Base-by-base conservation (phyloP, 2,113 vertebrate genomes). In the Pseudopodoces humilis region DNA sequence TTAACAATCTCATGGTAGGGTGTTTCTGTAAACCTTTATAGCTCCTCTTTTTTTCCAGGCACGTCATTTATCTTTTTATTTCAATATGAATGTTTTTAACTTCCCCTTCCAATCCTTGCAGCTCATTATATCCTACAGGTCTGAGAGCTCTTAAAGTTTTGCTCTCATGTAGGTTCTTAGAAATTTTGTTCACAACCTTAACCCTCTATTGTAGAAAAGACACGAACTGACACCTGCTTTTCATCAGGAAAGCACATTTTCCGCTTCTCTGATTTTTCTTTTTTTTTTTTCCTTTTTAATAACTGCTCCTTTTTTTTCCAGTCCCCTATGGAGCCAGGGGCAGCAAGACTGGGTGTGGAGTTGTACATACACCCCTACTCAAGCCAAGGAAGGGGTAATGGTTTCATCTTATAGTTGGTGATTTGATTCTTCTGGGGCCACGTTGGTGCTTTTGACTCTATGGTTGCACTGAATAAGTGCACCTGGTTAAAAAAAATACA, bases 21-120 rank as follows among this genome's bases (percentile, higher is more conserved):
- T 91, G 58, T 71, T 84, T 70, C 81, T 78, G 1, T 39, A 13
- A 55, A 55, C 37, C 25, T 93, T 88, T 69, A 10, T 65, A 69
- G 50, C 49, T 84, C 31, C 39, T 90, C 56, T 88, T n/a, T 82
- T 82, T 82, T 86, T 46, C 50, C 55, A 90, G 76, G 21, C 30
- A 62, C 20, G 43, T 43, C 4, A 86, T 90, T 92, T 92, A 69
- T 83, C 85, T 80, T 92, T 85, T 88, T 63, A 70, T 93, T 92
- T 86, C 41, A 47, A 17, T 69, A 74, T 4, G 22, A 83, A 86
- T 65, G 37, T 92, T 93, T 84, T 83, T 69, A 65, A 58, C 71
- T 69, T 85, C n/a, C 72, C 39, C 16, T 83, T 85, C 46, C 37
- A 46, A 31, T 86, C 46, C 49, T 74, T 33, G 25, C 63, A 74